phyloP scores from a whole-genome alignment of 2,797 vertebrate genomes.

The Odontamblyopus rebecca region DNA sequence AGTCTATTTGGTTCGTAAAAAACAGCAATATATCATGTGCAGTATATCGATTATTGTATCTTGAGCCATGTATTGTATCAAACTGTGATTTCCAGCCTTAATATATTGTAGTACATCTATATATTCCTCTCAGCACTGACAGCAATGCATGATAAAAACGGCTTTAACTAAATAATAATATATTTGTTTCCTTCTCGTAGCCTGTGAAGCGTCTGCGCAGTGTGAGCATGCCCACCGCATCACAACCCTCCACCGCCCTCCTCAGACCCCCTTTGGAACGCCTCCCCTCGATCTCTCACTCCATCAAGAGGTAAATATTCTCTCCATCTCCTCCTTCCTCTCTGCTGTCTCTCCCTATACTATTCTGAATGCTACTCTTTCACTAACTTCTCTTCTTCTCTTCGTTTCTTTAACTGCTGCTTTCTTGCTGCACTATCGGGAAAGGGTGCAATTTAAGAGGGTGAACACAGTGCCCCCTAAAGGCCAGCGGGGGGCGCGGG shows the following conservation, averaged over 20 bases:
- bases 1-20: no score
- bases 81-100: no score
- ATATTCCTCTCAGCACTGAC: no score
- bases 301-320: constrained; percentile 86
- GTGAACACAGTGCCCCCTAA: constrained; percentile 89
- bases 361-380: neutral
- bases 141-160: no score
- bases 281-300: constrained; percentile 89
- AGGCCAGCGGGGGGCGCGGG: constrained; percentile 81
- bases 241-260: constrained; percentile 74
- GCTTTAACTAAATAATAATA: neutral
- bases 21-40: no score
- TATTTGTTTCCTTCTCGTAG: constrained; percentile 27
- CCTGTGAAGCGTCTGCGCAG: constrained; percentile 83
- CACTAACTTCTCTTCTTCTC: constrained; percentile 9
- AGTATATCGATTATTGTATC: no score
- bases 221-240: constrained; percentile 88
- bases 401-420: constrained; percentile 1
- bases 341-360: constrained; percentile 15
- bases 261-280: constrained; percentile 83
- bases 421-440: constrained; percentile 63
- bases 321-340: constrained; percentile 13
- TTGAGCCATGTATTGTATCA: no score
- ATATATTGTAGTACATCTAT: no score
- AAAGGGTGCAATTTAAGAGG: constrained; percentile 89